phyloP scores from a whole-genome alignment of 2,113 vertebrate species.

The Phylloscopus trochilus region DNA sequence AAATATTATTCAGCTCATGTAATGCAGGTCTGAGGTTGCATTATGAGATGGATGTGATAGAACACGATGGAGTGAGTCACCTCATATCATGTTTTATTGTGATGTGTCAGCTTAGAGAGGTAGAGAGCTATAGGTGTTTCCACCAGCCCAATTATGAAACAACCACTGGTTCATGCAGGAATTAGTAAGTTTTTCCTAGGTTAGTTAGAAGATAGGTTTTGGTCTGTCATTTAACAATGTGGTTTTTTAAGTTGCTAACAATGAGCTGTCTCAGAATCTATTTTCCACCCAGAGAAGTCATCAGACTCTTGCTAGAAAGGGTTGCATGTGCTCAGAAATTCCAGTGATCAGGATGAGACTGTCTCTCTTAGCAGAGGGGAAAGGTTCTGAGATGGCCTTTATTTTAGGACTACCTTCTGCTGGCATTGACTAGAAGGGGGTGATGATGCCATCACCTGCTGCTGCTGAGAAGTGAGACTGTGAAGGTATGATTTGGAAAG shows the following conservation, averaged over 20 bases:
- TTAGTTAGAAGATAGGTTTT: neutral
- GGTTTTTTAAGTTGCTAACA: neutral
- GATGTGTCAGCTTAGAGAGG: constrained; percentile 54
- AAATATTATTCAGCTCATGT: constrained; percentile 31
- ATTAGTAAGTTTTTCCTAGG: constrained; percentile 50
- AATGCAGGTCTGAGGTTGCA: neutral
- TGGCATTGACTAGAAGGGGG: neutral
- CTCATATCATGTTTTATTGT: constrained; percentile 31
- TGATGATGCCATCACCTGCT: neutral
- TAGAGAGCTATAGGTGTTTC: constrained; percentile 27
- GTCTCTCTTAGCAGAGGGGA: neutral
- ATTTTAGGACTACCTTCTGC: neutral
- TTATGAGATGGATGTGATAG: constrained; percentile 48
- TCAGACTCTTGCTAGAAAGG: neutral
- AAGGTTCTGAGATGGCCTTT: neutral
- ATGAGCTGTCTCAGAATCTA: neutral
- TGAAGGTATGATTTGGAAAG: neutral
- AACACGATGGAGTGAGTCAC: constrained; percentile 40
- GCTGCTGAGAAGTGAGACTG: neutral
- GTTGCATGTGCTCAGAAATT: neutral
- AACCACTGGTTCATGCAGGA: neutral
- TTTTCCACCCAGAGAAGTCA: constrained; percentile 5
- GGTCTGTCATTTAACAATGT: neutral
- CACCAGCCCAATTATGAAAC: constrained; percentile 15
- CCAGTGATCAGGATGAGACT: neutral